phyloP scores from a whole-genome alignment of 2,797 vertebrate genomes.

The Poecile montanus region DNA sequence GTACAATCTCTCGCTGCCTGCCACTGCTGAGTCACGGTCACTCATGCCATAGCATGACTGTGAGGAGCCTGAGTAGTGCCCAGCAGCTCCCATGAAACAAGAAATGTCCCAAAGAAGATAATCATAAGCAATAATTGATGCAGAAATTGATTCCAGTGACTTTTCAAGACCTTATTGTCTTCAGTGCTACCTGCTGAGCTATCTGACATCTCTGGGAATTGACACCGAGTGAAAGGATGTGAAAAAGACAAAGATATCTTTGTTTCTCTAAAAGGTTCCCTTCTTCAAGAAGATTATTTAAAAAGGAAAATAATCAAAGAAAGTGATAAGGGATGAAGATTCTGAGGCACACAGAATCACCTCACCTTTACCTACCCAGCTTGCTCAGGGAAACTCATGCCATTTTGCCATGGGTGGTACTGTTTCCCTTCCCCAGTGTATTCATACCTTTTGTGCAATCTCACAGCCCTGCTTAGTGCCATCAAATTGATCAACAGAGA shows the following conservation, averaged over 20 bases:
- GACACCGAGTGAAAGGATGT: not conserved
- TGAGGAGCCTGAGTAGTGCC: not conserved
- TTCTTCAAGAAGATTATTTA: not conserved
- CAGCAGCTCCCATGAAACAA: not conserved
- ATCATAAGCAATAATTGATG: not conserved
- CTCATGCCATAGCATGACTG: not conserved
- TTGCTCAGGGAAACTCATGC: not conserved
- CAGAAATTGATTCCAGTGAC: not conserved
- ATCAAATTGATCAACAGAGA: not conserved
- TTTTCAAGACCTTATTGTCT: not conserved
- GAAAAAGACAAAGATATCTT: not conserved
- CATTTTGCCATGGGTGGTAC: not conserved
- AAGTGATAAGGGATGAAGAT: not conserved
- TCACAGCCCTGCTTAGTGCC: not conserved
- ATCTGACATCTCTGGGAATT: not conserved
- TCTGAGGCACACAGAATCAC: not conserved
- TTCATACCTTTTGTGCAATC: not conserved
- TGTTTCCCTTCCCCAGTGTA: not conserved
- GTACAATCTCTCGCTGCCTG: not conserved
- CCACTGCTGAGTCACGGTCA: not conserved
- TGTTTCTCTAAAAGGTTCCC: not conserved
- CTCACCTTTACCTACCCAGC: not conserved
- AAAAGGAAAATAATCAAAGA: not conserved
- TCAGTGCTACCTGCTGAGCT: not conserved
- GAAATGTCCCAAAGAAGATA: not conserved